phyloP scores from a whole-genome alignment of 2,888 invertebrate genomes.

The Ormyrus rosae region DNA sequence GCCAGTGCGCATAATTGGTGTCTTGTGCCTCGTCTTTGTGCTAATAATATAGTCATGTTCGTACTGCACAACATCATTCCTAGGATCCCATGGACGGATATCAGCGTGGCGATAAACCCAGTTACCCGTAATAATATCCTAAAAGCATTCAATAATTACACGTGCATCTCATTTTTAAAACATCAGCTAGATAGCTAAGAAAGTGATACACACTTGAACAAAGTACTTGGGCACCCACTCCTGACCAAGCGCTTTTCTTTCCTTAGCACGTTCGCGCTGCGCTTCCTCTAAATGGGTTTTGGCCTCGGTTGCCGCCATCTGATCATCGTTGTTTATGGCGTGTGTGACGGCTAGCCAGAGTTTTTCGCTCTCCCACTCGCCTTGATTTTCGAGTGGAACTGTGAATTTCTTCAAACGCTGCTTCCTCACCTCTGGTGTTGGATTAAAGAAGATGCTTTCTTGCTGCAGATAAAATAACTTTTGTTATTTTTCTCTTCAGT shows the following conservation, averaged over 20 bases:
- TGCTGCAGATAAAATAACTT: constrained; percentile 76
- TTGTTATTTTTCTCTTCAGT: background rate
- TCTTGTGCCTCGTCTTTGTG: constrained; percentile 86
- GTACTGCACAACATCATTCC: constrained; percentile 91
- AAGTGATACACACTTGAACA: constrained; percentile 76
- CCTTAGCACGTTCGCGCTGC: constrained; percentile 86
- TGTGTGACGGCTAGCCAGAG: constrained; percentile 92
- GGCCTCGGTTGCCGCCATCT: constrained; percentile 91
- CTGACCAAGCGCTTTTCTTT: constrained; percentile 80
- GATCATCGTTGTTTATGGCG: constrained; percentile 88
- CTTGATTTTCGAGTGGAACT: constrained; percentile 86
- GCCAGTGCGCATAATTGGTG: constrained; percentile 84
- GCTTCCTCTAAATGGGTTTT: constrained; percentile 93
- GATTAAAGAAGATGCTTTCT: constrained; percentile 84
- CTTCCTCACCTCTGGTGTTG: constrained; percentile 82
- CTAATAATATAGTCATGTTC: constrained; percentile 88
- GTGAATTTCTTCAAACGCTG: constrained; percentile 86
- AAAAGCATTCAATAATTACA: constrained; percentile 8
- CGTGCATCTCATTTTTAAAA: background rate
- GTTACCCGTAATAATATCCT: constrained; percentile 77
- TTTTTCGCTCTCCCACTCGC: constrained; percentile 89
- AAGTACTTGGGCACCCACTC: constrained; percentile 88
- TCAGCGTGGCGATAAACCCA: constrained; percentile 89
- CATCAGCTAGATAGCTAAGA: constrained; percentile 7
- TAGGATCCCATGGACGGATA: constrained; percentile 91